Percentiles rank a stretch among this genome's conserved stretches.
phyloP scores from a whole-genome alignment of 1,140 invertebrate genomes.

The Aphelinus certus region DNA sequence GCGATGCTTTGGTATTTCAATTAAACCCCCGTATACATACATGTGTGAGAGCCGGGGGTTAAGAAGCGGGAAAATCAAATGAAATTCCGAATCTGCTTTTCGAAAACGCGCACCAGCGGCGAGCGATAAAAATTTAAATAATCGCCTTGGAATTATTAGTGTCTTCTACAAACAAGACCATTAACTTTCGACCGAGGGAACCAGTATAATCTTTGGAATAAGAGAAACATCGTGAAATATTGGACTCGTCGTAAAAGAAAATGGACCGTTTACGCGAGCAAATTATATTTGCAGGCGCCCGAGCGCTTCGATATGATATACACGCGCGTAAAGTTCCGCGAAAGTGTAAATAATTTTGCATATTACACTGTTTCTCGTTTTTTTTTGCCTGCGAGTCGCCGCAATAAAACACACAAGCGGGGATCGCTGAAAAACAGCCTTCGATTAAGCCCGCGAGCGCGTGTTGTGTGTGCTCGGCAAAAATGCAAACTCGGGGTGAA shows the following conservation, averaged over 20 bases:
- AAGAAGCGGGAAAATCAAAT: too few relatives aligned
- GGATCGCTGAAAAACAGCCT: not conserved
- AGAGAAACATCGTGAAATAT: conserved; percentile 10
- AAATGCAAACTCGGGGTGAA: not conserved
- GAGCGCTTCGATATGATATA: too few relatives aligned
- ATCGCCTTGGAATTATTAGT: not conserved
- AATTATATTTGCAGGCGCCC: not conserved
- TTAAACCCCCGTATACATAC: too few relatives aligned
- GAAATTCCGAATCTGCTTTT: too few relatives aligned
- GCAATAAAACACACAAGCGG: too few relatives aligned
- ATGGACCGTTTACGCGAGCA: not conserved
- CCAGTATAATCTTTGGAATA: not conserved
- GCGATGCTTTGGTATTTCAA: too few relatives aligned
- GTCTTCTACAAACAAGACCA: conserved; percentile 13
- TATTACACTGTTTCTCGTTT: not conserved
- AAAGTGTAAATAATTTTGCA: conserved; percentile 18
- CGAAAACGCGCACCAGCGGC: too few relatives aligned
- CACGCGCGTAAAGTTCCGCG: not conserved
- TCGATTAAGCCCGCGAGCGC: not conserved
- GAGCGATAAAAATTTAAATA: conserved; percentile 4
- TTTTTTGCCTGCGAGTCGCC: too few relatives aligned
- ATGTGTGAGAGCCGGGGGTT: too few relatives aligned
- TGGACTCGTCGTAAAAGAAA: conserved; percentile 18
- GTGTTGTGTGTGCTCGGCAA: too few relatives aligned
- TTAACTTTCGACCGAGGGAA: not conserved